A percentile compares a stretch with the other conserved stretches of the same genome.
These are phyloP conservation scores for Climacteris rufus DNA, from an alignment of 2,113 vertebrate genomes.

Conservation along the genomic window DNA sequence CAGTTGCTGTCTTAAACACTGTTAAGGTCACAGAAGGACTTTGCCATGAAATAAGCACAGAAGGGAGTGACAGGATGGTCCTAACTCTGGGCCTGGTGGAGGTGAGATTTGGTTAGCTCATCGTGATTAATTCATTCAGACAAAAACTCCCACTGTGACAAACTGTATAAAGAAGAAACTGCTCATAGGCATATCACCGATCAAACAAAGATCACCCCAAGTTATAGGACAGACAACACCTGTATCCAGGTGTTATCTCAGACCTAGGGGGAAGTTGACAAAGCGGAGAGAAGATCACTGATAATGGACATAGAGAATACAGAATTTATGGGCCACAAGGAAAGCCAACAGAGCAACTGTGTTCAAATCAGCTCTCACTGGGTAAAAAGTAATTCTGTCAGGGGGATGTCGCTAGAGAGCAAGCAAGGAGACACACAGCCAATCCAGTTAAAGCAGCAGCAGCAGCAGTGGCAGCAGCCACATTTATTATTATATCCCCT, in stretches of 20 bases:
- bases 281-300: not conserved
- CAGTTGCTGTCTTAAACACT: not conserved
- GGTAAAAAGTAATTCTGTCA: not conserved
- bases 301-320: not conserved
- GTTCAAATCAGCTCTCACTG: not conserved
- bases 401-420: no score
- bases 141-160: not conserved
- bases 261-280: not conserved
- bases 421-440: no score
- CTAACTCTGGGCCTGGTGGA: not conserved
- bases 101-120: not conserved
- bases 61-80: not conserved
- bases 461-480: no score
- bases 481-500: no score
- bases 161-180: not conserved
- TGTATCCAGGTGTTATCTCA: not conserved
- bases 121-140: not conserved
- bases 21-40: not conserved
- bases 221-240: no score
- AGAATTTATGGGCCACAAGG: not conserved
- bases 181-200: not conserved
- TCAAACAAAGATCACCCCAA: not conserved
- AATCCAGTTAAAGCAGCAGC: no score
- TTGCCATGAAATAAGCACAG: no score
- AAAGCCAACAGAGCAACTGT: not conserved